Conservation (phyloP, 2,888 invertebrate genomes). For the Leptodirus hochenwartii region DNA sequence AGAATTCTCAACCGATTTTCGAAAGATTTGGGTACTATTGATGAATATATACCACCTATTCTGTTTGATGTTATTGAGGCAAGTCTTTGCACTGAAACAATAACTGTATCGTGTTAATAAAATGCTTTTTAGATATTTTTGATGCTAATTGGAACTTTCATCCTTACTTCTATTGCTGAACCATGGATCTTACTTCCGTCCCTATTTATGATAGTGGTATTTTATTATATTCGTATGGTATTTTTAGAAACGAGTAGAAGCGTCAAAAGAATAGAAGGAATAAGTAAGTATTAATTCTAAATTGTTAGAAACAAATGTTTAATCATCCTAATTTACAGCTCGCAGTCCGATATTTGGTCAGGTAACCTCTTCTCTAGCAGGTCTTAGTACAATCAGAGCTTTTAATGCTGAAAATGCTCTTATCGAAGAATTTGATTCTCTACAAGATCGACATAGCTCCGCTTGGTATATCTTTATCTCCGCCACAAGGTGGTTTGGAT, state of each 20-base stretch:
- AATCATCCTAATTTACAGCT: conserved; percentile 8
- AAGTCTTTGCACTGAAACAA: too few species aligned
- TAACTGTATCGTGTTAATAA: too few species aligned
- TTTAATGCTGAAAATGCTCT: conserved; percentile 67
- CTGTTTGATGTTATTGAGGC: conserved; percentile 23
- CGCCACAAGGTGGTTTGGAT: conserved; percentile 82
- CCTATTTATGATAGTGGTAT: conserved; percentile 37
- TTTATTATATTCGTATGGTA: conserved; percentile 42
- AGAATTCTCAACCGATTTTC: conserved; percentile 26
- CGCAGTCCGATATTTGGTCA: conserved; percentile 89
- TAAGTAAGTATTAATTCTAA: conserved; percentile 30
- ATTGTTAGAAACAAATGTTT: conserved; percentile 1
- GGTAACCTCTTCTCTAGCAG: conserved; percentile 73
- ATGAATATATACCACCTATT: conserved; percentile 37
- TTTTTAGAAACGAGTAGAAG: conserved; percentile 56
- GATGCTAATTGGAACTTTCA: conserved; percentile 44
- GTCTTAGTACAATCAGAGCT: conserved; percentile 80
- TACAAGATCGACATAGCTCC: conserved; percentile 74
- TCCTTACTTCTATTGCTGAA: conserved; percentile 50
- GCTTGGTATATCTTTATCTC: conserved; percentile 85
- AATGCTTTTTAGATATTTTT: too few species aligned
- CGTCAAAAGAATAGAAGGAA: conserved; percentile 48
- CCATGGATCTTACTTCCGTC: conserved; percentile 47
- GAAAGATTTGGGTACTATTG: conserved; percentile 35
- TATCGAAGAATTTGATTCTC: conserved; percentile 59